Conservation (phyloP, 2,797 vertebrate genomes). For the Macrochelys suwanniensis region DNA sequence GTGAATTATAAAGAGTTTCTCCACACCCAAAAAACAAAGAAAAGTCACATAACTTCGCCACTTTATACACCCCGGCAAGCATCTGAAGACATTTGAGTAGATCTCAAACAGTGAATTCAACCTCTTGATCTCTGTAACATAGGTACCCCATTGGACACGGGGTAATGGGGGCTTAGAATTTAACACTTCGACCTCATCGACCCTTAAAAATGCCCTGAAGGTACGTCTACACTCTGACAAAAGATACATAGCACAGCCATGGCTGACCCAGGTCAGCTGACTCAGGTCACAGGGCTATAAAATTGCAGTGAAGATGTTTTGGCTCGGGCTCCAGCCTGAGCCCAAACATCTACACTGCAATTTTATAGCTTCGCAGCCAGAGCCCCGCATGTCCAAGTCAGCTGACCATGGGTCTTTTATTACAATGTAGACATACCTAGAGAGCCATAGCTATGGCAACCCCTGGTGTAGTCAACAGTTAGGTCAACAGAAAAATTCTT, state of each 20-base stretch:
- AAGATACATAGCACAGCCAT: neutral
- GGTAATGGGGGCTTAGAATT: neutral
- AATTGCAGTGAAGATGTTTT: neutral
- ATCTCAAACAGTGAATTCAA: neutral
- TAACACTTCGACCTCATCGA: neutral
- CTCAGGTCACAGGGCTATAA: neutral
- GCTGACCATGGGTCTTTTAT: neutral
- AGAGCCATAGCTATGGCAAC: neutral
- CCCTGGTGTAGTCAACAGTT: neutral
- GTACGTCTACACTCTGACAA: neutral
- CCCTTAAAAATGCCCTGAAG: neutral
- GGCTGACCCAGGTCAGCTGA: neutral
- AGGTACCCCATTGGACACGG: neutral
- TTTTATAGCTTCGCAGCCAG: too few species aligned
- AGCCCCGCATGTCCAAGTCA: neutral
- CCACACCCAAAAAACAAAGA: too few species aligned
- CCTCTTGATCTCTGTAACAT: neutral
- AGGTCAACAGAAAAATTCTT: neutral
- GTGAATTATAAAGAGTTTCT: too few species aligned
- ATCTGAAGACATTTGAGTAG: neutral
- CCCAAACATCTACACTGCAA: too few species aligned
- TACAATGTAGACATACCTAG: neutral
- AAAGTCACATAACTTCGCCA: too few species aligned
- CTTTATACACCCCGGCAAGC: too few species aligned
- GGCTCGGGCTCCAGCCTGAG: neutral